Evolutionary conservation across 2,113 vertebrate genomes (phyloP).

Genomic region (Myotis lucifugus): DNA sequence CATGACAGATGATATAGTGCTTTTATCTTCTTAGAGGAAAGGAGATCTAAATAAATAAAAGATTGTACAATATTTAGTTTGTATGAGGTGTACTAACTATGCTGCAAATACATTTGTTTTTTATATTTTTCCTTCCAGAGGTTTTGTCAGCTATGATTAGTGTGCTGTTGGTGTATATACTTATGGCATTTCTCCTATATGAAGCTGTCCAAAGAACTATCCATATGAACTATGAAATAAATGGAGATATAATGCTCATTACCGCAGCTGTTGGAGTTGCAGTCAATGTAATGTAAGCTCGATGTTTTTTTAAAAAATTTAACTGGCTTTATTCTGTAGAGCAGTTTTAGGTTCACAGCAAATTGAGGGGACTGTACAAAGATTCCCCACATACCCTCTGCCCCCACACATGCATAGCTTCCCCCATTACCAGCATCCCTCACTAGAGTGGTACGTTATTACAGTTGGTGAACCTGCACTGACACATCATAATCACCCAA

Average conservation of each 20-base stretch:
- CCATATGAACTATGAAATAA: conserved; percentile 94
- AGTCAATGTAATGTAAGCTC: conserved; percentile 95
- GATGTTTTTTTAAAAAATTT: background rate
- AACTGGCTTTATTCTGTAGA: background rate
- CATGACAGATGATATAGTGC: background rate
- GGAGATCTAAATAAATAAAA: conserved; percentile 7
- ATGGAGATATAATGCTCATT: conserved; percentile 98
- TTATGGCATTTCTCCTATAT: conserved; percentile 93
- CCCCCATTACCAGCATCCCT: background rate
- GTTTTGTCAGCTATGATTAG: conserved; percentile 95
- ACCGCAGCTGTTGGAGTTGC: conserved; percentile 97
- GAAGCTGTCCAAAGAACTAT: conserved; percentile 97
- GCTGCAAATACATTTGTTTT: conserved; percentile 28
- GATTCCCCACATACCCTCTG: background rate
- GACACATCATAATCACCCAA: background rate
- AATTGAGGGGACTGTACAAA: background rate
- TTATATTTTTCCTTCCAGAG: conserved; percentile 87
- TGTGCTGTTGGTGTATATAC: conserved; percentile 94
- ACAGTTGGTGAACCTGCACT: background rate
- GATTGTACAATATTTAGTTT: background rate
- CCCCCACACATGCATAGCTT: background rate
- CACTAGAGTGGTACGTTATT: background rate
- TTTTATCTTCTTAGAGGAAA: conserved; percentile 28
- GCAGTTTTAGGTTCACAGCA: background rate
- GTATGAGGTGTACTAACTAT: background rate